Base-by-base conservation (phyloP, 2,888 invertebrate genomes). In the Tenthredo notha region DNA sequence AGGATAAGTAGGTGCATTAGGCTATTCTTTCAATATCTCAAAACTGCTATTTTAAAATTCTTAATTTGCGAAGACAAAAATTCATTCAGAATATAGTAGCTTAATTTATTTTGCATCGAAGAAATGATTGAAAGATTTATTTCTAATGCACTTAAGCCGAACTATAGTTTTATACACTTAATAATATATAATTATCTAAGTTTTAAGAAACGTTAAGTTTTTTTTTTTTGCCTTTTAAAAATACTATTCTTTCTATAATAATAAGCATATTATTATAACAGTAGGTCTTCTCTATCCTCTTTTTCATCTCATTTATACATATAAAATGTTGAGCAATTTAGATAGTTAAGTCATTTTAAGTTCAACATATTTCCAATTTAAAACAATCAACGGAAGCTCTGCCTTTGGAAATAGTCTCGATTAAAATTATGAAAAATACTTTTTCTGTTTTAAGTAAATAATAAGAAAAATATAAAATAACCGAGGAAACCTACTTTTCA, bases 401-500 rank as follows among this genome's bases (percentile, higher is more conserved):
- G 21, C 21, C 21, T 74, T 70, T 37, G 70, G 12, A 70, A 29
- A 70, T 70, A 9, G 70, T 72, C 21, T 40, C 7, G 4, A 61
- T 10, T 25, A 25, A 25, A 25, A 25, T 61, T 74, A n/a, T n/a
- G 21, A n/a, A 21, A 21, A 12, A 40, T 43, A 43, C 21, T n/a
- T 74, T 74, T 43, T 43, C n/a, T 12, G 21, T n/a, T n/a, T 74
- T 4, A 18, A 21, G 5, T 37, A 74, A 43, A 43, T 4, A 40
- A 43, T 43, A 21, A 33, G 2, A 10, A 43, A 25, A 43, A 43
- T 7, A 40, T 43, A 40, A 72, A 29, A 54, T 18, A 54, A 77
- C 4, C 15, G 50, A 77, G 29, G 50, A 77, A 77, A 54, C 77
- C 50, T 77, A 54, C 77, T 77, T 54, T 54, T 50, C 77, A 33